Percentiles rank a stretch among this genome's conserved stretches.
phyloP scores from a whole-genome alignment of 1,140 invertebrate species.

The Drosophila pruinosa region DNA sequence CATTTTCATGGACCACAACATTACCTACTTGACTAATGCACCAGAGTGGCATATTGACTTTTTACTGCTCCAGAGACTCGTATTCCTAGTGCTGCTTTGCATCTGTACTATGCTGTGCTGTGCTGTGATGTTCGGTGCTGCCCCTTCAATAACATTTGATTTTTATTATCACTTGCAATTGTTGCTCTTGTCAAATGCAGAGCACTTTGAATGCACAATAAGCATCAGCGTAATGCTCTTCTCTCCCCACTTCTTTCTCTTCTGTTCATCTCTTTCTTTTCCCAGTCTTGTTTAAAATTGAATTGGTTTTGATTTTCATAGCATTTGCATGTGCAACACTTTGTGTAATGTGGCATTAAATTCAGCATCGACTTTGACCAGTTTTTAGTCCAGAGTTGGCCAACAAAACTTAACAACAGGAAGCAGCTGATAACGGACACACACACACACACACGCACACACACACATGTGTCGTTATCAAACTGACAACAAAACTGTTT shows the following conservation, averaged over 20 bases:
- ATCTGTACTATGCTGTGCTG: constrained; percentile 6
- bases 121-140: constrained; percentile 14
- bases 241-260: not conserved
- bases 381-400: constrained; percentile 41
- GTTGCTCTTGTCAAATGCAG: constrained; percentile 40
- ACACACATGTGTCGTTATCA: constrained; percentile 45
- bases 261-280: not conserved
- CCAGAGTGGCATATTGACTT: constrained; percentile 43
- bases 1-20: constrained; percentile 42
- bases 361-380: constrained; percentile 32
- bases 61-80: constrained; percentile 16
- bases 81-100: constrained; percentile 15
- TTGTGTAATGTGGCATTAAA: constrained; percentile 48
- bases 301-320: constrained; percentile 60
- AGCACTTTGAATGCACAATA: constrained; percentile 43
- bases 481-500: constrained; percentile 64
- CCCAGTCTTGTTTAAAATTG: constrained; percentile 26
- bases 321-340: constrained; percentile 32
- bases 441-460: constrained; percentile 26
- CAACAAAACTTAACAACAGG: constrained; percentile 71
- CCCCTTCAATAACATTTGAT: constrained; percentile 65
- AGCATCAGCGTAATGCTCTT: constrained; percentile 47
- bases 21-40: constrained; percentile 50
- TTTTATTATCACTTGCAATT: constrained; percentile 71
- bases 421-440: constrained; percentile 68